These are phyloP conservation scores for Dasyurus viverrinus DNA, from an alignment of 2,113 vertebrate species.

Conservation along the genomic window DNA sequence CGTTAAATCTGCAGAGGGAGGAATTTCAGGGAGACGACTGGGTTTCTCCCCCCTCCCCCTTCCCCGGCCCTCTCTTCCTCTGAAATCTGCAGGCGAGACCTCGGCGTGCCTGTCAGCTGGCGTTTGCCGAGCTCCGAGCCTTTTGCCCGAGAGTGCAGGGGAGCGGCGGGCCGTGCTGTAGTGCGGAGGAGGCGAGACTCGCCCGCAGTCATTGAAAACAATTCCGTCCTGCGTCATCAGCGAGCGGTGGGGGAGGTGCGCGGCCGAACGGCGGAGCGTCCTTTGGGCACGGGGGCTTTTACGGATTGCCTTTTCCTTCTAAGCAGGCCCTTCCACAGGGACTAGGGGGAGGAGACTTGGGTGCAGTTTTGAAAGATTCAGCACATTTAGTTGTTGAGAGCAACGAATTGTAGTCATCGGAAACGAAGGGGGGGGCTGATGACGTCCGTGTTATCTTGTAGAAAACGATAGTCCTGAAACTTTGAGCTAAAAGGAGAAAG, in stretches of 20 bases:
- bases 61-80: too few species aligned
- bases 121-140: background rate
- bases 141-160: background rate
- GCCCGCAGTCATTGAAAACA: background rate
- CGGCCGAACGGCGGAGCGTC: too few species aligned
- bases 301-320: too few species aligned
- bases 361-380: background rate
- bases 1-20: background rate
- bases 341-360: too few species aligned
- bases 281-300: fast-evolving
- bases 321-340: too few species aligned
- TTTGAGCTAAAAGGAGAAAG: background rate
- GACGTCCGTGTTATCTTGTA: background rate
- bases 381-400: background rate
- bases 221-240: too few species aligned
- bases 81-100: background rate
- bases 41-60: background rate
- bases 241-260: too few species aligned
- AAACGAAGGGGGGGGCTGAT: background rate
- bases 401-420: background rate
- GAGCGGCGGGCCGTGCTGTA: background rate
- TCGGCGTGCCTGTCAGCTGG: background rate
- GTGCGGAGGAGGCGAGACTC: too few species aligned
- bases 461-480: background rate
- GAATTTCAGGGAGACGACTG: background rate